A percentile compares a stretch with the other conserved stretches of the same genome.
phyloP scores from a whole-genome alignment of 2,888 invertebrate species.

The Brassicogethes aeneus region DNA sequence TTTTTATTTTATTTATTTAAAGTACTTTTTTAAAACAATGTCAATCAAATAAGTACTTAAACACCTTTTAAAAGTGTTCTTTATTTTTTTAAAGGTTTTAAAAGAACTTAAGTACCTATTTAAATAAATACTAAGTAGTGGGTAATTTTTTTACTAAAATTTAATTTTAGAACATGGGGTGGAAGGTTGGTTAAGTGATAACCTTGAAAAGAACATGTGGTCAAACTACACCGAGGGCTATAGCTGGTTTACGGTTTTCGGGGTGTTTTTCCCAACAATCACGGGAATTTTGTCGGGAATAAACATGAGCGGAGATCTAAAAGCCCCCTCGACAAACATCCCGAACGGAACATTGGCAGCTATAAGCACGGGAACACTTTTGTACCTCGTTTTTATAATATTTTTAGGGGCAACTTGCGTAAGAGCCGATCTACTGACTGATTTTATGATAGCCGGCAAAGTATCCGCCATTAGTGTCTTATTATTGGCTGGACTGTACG shows the following conservation, averaged over 20 bases:
- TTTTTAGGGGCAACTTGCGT: conserved; percentile 85
- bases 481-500: conserved; percentile 85
- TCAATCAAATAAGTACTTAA: conserved; percentile 1
- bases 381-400: conserved; percentile 83
- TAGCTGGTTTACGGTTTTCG: conserved; percentile 93
- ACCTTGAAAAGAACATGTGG: conserved; percentile 73
- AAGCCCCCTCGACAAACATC: conserved; percentile 85
- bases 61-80: conserved; percentile 1
- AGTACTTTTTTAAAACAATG: conserved; percentile 1
- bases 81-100: conserved; percentile 2
- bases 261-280: conserved; percentile 95
- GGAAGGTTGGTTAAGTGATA: conserved; percentile 75
- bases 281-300: conserved; percentile 96
- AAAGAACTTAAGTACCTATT: too few species aligned
- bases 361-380: conserved; percentile 76
- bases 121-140: too few species aligned
- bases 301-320: conserved; percentile 96
- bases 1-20: conserved; percentile 9
- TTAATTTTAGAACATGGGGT: conserved; percentile 62
- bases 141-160: too few species aligned
- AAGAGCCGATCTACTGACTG: conserved; percentile 58
- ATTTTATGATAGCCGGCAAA: conserved; percentile 88
- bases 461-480: conserved; percentile 78
- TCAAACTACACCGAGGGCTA: conserved; percentile 70
- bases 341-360: conserved; percentile 92